Evolutionary conservation across 2,888 invertebrate species (phyloP).

Genomic region (Automeris io): DNA sequence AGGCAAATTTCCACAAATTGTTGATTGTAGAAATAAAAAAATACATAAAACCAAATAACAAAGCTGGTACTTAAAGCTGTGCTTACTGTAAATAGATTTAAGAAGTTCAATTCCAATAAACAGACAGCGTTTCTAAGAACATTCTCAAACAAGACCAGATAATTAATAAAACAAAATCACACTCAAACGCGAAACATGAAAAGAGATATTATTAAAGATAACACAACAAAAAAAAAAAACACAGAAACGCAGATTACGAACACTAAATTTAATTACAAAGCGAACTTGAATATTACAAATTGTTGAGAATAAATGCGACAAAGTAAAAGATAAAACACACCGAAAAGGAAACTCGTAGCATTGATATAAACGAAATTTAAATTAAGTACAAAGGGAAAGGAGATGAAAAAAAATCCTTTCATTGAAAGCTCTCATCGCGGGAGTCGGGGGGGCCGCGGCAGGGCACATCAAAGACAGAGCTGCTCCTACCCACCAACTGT

Average conservation of each 20-base stretch:
- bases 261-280: constrained; percentile 76
- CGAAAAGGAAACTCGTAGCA: constrained; percentile 74
- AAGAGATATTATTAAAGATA: too few relatives aligned
- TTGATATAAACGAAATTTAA: constrained; percentile 78
- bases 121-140: not conserved
- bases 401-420: constrained; percentile 77
- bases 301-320: constrained; percentile 76
- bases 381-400: constrained; percentile 77
- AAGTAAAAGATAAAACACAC: constrained; percentile 76
- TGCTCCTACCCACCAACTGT: constrained; percentile 51
- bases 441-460: constrained; percentile 66
- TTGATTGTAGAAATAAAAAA: too few relatives aligned
- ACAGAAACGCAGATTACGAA: constrained; percentile 66
- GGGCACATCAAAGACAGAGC: constrained; percentile 72
- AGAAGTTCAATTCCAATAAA: too few relatives aligned
- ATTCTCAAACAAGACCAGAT: not conserved
- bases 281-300: constrained; percentile 74
- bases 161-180: not conserved
- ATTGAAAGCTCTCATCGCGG: constrained; percentile 74
- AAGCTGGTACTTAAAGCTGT: too few relatives aligned
- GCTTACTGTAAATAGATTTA: too few relatives aligned
- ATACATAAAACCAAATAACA: too few relatives aligned
- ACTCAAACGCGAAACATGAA: too few relatives aligned
- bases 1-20: too few relatives aligned
- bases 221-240: constrained; percentile 36